Evolutionary conservation across 2,888 invertebrate species (phyloP), one percentile per base, ranked within the genome.

Genomic region (Eupithecia centaureata): DNA sequence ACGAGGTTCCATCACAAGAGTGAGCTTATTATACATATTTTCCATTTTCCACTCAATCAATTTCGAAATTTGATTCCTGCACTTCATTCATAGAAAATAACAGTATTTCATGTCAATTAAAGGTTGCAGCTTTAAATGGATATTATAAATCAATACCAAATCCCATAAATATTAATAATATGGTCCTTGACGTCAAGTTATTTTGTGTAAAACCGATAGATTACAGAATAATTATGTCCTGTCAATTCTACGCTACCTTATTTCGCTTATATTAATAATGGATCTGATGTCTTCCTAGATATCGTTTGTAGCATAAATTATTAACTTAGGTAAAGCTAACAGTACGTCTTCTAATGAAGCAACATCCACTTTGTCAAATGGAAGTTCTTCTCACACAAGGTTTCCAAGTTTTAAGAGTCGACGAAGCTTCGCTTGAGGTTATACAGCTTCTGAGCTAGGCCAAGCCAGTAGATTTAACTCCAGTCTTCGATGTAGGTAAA

Each of bases 141-240:
- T 18, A 30, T 38, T 42, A 25, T 62, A 54, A 62, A 63, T 63
- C 63, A 63, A 32, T 32, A 25, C 13, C 13, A 63, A 47, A 47
- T 22, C 57, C 22, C 25, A 57, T 63, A 42, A 42, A 63, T 42
- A 63, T 57, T 32, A 57, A 38, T 59, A 59, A 59, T 35, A 15
- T 3, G 27, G 35, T 32, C 25, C 22, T 56, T 38, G 27, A 56
- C 10, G 65, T 69, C 63, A 62, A 27, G 59, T 33, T 3, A 57
- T 63, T 64, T 71, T 65, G 64, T 63, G 60, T 52, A 28, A 59
- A 67, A 66, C 32, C 69, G 12, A 74, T 74, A 69, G 67, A 74
- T 74, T 67, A 69, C 35, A 56, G 51, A 57, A 63, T 61, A 27
- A 66, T 68, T 61, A 61, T 56, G 63, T 22, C 18, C 28, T 63